phyloP scores from a whole-genome alignment of 2,113 vertebrate genomes.

The Pseudois nayaur region DNA sequence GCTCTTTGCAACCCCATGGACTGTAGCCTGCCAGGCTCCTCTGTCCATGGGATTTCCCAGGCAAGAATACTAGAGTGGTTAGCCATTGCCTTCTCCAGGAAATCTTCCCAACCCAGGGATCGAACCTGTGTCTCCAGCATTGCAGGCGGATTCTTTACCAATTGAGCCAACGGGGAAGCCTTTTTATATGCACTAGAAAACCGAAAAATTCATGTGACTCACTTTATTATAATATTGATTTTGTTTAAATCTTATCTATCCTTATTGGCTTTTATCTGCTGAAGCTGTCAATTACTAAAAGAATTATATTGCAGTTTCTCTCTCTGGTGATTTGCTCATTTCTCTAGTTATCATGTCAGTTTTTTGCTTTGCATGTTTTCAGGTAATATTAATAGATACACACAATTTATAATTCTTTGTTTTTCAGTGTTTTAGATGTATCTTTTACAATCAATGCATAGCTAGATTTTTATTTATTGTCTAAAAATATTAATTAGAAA shows the following conservation, averaged over 20 bases:
- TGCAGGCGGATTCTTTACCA: background rate
- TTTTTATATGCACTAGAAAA: background rate
- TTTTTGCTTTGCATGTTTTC: background rate
- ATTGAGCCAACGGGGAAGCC: accelerated
- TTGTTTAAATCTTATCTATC: background rate
- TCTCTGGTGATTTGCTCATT: background rate
- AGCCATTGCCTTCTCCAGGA: background rate
- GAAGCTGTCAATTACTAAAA: background rate
- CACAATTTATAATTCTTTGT: background rate
- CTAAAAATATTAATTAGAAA: background rate
- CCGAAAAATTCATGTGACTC: background rate
- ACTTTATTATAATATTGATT: background rate
- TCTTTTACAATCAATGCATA: background rate
- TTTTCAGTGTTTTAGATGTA: background rate
- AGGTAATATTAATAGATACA: background rate
- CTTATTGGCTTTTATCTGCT: background rate
- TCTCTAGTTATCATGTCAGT: background rate
- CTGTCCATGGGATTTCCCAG: background rate
- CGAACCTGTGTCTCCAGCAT: background rate
- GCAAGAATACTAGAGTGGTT: background rate
- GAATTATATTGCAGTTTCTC: background rate
- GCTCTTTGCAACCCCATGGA: background rate
- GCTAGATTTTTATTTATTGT: background rate
- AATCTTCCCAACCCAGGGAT: background rate
- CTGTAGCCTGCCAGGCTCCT: background rate